phyloP scores from a whole-genome alignment of 2,888 invertebrate species.

The Harpalus rufipes region DNA sequence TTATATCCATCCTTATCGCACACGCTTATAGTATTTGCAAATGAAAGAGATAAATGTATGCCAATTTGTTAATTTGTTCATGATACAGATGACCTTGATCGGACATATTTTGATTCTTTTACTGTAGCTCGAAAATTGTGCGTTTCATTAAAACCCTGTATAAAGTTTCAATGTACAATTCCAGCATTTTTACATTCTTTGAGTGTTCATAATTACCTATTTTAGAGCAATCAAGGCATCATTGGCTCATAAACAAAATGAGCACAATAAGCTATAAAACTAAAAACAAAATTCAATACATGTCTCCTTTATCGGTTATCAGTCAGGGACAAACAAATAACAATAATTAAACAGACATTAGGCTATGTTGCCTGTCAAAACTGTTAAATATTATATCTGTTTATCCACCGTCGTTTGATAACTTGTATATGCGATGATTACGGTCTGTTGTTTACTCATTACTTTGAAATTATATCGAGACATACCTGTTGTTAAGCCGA shows the following conservation, averaged over 20 bases:
- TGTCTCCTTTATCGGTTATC: slow-evolving; percentile 40
- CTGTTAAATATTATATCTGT: slow-evolving; percentile 52
- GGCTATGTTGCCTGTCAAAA: slow-evolving; percentile 38
- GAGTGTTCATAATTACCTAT: slow-evolving; percentile 6
- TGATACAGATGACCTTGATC: too few species aligned
- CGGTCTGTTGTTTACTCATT: slow-evolving; percentile 21
- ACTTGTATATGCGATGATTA: slow-evolving; percentile 21
- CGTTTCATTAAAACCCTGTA: too few species aligned
- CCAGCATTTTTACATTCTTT: too few species aligned
- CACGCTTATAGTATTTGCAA: too few species aligned
- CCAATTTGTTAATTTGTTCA: too few species aligned
- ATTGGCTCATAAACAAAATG: background rate
- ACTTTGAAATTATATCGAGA: slow-evolving; percentile 45
- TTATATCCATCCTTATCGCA: too few species aligned
- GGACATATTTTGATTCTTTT: too few species aligned
- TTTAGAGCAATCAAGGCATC: slow-evolving; percentile 21
- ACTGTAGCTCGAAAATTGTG: too few species aligned
- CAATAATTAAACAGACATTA: slow-evolving; percentile 57
- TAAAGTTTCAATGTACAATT: too few species aligned
- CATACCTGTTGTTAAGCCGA: slow-evolving; percentile 27
- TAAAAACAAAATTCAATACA: slow-evolving; percentile 32
- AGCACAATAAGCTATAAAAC: slow-evolving; percentile 31
- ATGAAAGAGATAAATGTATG: too few species aligned
- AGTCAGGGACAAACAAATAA: slow-evolving; percentile 41
- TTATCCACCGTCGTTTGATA: slow-evolving; percentile 49